These are phyloP conservation scores for Elmis aenea DNA, from an alignment of 2,888 invertebrate species.

Conservation along the genomic window DNA sequence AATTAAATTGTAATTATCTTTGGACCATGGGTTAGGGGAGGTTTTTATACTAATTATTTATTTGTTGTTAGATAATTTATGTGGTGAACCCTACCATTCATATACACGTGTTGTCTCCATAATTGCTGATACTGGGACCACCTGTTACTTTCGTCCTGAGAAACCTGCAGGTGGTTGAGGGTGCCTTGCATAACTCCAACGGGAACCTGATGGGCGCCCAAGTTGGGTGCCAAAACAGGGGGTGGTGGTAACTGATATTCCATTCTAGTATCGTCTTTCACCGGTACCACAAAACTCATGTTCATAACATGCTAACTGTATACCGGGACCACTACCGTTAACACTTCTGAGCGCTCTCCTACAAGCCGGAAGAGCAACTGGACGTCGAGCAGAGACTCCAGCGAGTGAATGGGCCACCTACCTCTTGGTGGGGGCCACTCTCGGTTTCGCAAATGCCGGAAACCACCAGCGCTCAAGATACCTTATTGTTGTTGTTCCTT, in stretches of 20 bases:
- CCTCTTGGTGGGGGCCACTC: conserved; percentile 34
- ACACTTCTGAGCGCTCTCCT: conserved; percentile 31
- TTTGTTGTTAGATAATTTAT: not conserved
- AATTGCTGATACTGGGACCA: conserved; percentile 75
- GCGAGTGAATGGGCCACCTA: conserved; percentile 39
- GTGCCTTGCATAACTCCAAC: conserved; percentile 62
- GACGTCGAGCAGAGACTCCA: conserved; percentile 35
- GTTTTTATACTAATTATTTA: not conserved
- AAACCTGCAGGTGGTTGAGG: conserved; percentile 59
- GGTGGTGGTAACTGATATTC: conserved; percentile 53
- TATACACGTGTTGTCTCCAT: conserved; percentile 75
- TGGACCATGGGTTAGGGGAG: no score
- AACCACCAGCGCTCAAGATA: conserved; percentile 21
- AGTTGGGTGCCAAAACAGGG: conserved; percentile 40
- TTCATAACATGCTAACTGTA: conserved; percentile 42
- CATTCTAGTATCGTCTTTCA: conserved; percentile 42
- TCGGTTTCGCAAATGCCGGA: conserved; percentile 46
- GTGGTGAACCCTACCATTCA: conserved; percentile 62
- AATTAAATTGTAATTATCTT: no score
- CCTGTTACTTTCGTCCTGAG: conserved; percentile 52
- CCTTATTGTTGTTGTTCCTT: not conserved
- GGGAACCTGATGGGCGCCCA: conserved; percentile 51
- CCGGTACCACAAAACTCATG: conserved; percentile 49
- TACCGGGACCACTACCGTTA: conserved; percentile 34
- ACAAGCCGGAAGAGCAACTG: conserved; percentile 44